Evolutionary conservation across 2,797 vertebrate species (phyloP).

Genomic region (Cuculus canorus): DNA sequence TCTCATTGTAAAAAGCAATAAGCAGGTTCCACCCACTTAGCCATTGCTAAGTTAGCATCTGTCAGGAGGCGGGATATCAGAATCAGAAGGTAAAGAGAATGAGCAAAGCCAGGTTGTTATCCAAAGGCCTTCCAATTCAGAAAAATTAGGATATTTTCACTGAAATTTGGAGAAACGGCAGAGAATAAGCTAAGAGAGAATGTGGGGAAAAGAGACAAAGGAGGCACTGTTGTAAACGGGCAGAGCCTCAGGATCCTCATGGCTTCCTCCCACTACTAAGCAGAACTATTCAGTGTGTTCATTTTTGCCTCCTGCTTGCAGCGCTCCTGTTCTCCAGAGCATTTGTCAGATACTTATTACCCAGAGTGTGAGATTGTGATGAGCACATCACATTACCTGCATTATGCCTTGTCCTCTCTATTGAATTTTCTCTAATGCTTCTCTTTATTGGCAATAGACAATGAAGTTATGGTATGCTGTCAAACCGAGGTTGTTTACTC

Average conservation of each 20-base stretch:
- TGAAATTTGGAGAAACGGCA: neutral
- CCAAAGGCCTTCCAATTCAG: neutral
- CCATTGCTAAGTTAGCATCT: neutral
- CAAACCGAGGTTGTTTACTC: conserved; percentile 39
- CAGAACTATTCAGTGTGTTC: neutral
- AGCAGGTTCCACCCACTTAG: conserved; percentile 24
- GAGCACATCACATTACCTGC: conserved; percentile 30
- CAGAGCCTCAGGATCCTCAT: neutral
- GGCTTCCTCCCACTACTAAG: neutral
- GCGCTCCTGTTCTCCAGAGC: neutral
- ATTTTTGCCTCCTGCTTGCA: neutral
- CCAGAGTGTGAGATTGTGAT: conserved; percentile 8
- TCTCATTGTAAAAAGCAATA: conserved; percentile 35
- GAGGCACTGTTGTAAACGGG: neutral
- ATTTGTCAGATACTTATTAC: conserved; percentile 35
- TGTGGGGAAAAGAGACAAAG: fast-evolving
- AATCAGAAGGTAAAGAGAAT: neutral
- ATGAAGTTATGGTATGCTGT: conserved; percentile 57
- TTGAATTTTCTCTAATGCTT: conserved; percentile 42
- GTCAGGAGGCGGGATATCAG: neutral
- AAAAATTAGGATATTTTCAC: neutral
- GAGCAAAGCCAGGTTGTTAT: neutral
- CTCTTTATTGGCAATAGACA: conserved; percentile 55
- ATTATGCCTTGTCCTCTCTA: conserved; percentile 42
- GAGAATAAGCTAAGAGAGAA: neutral